phyloP scores from a whole-genome alignment of 2,797 vertebrate species.

The Rhinella marina region DNA sequence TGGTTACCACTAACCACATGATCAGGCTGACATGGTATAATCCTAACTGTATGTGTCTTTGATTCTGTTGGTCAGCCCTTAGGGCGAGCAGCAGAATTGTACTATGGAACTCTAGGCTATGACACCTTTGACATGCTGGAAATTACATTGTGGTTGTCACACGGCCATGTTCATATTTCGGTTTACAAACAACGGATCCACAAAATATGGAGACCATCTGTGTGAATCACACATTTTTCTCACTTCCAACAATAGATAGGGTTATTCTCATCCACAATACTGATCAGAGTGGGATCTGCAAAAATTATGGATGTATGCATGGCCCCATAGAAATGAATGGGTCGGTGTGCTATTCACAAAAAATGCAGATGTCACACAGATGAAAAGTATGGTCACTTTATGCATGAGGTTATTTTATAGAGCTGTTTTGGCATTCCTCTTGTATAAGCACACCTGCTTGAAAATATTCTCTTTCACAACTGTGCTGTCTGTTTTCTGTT shows the following conservation, averaged over 20 bases:
- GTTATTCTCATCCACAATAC: no score
- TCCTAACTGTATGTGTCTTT: neutral
- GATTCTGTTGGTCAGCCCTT: neutral
- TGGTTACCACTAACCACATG: neutral
- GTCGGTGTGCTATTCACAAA: no score
- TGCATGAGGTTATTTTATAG: neutral
- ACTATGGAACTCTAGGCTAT: neutral
- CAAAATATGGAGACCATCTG: no score
- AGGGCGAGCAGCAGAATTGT: neutral
- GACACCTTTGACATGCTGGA: neutral
- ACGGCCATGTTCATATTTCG: no score
- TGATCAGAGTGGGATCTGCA: no score
- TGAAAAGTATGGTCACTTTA: neutral
- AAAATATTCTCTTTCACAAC: neutral
- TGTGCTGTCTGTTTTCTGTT: constrained; percentile 23
- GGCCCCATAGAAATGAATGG: no score
- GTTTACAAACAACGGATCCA: no score
- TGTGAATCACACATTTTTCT: no score
- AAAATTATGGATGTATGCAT: no score
- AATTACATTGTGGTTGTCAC: neutral
- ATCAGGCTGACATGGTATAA: neutral
- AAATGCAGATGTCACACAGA: no score
- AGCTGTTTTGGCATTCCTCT: neutral
- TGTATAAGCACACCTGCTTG: neutral
- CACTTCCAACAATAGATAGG: no score